Evolutionary conservation across 2,113 vertebrate species (phyloP).

Genomic region (Baryphthengus martii): DNA sequence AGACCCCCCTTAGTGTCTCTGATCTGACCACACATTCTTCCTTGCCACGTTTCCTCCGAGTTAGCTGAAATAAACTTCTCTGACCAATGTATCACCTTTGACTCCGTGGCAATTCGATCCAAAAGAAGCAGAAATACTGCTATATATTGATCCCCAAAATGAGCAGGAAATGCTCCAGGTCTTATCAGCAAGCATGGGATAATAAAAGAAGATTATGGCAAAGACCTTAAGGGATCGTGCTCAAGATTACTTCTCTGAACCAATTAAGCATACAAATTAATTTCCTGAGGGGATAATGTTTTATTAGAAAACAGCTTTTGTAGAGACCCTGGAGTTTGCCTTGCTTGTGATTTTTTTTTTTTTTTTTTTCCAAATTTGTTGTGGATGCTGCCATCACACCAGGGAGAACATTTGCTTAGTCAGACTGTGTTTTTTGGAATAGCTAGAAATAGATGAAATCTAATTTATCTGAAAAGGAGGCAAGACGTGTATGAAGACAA

Average conservation of each 20-base stretch:
- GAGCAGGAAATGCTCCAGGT: not conserved
- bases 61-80: constrained; percentile 10
- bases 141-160: not conserved
- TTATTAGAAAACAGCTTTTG: constrained; percentile 23
- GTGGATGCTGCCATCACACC: not conserved
- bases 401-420: not conserved
- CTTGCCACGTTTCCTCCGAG: not conserved
- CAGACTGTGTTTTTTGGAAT: not conserved
- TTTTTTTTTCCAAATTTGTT: not conserved
- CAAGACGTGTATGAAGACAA: not conserved
- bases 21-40: not conserved
- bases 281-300: constrained; percentile 20
- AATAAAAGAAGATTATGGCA: constrained; percentile 28
- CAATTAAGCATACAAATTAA: constrained; percentile 51
- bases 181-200: not conserved
- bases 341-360: not conserved
- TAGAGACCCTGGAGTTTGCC: not conserved
- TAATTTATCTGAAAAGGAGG: not conserved
- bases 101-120: not conserved
- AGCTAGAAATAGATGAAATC: not conserved
- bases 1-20: not conserved
- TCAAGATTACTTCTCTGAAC: constrained; percentile 43
- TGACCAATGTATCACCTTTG: not conserved
- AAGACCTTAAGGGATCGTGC: constrained; percentile 18
- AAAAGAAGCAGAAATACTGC: not conserved